phyloP scores from a whole-genome alignment of 2,888 invertebrate genomes.

The Agonopterix arenella region DNA sequence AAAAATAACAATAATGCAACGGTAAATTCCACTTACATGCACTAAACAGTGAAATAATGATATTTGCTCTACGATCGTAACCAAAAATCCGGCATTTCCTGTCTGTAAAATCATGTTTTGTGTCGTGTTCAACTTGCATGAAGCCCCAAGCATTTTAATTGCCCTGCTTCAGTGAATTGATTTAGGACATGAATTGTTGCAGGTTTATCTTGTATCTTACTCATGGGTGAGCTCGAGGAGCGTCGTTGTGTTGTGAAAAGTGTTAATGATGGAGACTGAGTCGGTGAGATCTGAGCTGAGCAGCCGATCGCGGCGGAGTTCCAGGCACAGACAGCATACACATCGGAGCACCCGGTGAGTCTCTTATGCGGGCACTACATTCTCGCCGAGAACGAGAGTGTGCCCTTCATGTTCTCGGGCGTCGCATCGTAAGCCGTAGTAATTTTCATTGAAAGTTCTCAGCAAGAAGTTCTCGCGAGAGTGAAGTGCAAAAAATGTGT shows the following conservation, averaged over 20 bases:
- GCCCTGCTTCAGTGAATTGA: conserved; percentile 39
- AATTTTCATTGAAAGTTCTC: no score
- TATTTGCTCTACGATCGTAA: conserved; percentile 7
- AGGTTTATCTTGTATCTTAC: conserved; percentile 39
- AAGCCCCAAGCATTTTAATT: conserved; percentile 59
- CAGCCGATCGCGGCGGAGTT: conserved; percentile 85
- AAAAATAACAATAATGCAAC: conserved; percentile 47
- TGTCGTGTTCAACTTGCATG: conserved; percentile 45
- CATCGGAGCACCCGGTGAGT: conserved; percentile 81
- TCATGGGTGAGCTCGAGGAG: conserved; percentile 47
- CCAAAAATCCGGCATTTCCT: conserved; percentile 15
- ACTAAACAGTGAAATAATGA: conserved; percentile 10
- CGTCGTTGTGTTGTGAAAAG: conserved; percentile 21
- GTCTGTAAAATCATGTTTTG: conserved; percentile 25
- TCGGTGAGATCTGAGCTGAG: conserved; percentile 95
- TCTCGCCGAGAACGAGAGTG: no score
- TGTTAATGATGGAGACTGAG: conserved; percentile 90
- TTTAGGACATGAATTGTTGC: conserved; percentile 42
- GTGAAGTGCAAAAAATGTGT: no score
- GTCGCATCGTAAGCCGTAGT: no score
- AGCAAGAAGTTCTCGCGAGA: no score
- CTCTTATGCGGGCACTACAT: no score
- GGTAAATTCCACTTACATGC: conserved; percentile 32
- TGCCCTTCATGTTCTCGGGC: no score
- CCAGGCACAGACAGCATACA: conserved; percentile 78